Conservation (phyloP, 2,797 vertebrate species). For the Odontamblyopus lacepedii region DNA sequence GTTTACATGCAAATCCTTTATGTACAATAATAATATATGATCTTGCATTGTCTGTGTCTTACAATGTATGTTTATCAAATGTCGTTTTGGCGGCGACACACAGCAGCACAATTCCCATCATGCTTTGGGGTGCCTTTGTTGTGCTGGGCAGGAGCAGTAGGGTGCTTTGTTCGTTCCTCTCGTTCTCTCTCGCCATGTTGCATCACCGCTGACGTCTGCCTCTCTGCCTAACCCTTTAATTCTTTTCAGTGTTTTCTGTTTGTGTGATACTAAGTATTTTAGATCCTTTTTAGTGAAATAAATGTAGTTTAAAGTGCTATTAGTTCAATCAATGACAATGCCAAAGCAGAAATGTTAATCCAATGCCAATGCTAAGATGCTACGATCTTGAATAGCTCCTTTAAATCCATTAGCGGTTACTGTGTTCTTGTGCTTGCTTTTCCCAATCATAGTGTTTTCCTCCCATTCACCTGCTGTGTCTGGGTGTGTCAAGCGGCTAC, state of each 20-base stretch:
- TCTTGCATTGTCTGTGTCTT: constrained; percentile 12
- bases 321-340: constrained; percentile 7
- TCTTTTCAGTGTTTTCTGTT: constrained; percentile 35
- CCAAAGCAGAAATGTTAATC: not conserved
- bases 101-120: constrained; percentile 66
- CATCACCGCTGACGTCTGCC: constrained; percentile 60
- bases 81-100: constrained; percentile 53
- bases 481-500: constrained; percentile 61
- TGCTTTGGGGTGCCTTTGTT: constrained; percentile 76
- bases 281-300: constrained; percentile 4
- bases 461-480: constrained; percentile 68
- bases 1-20: not conserved
- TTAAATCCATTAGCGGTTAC: not conserved
- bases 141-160: constrained; percentile 64
- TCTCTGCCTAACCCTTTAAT: constrained; percentile 27
- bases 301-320: not conserved
- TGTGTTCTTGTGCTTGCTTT: constrained; percentile 5
- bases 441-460: constrained; percentile 37
- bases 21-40: constrained; percentile 1
- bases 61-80: constrained; percentile 49
- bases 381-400: constrained; percentile 12
- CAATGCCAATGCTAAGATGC: constrained; percentile 1
- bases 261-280: constrained; percentile 4
- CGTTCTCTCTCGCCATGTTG: constrained; percentile 59
- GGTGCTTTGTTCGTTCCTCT: constrained; percentile 72